These are phyloP conservation scores for Mionectes olivaceus DNA, from an alignment of 2,797 vertebrate genomes.

Conservation along the genomic window DNA sequence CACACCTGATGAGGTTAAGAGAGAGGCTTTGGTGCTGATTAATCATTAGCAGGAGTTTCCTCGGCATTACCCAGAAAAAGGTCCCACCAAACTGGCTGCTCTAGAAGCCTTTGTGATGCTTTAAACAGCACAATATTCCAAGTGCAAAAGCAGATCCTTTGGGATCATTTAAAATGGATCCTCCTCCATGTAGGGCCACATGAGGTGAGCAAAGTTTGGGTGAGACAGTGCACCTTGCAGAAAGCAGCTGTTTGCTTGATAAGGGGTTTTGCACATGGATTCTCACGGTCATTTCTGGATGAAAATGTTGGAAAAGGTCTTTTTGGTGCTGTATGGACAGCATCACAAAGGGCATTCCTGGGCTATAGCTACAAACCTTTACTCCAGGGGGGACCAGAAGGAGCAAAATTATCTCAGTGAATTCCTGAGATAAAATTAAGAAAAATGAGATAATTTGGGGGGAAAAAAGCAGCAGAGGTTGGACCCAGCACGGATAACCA, in stretches of 20 bases:
- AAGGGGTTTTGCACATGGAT: not conserved
- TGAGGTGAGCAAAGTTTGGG: not conserved
- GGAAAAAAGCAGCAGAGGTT: not conserved
- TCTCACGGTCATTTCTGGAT: not conserved
- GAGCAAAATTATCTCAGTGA: not conserved
- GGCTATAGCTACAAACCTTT: not conserved
- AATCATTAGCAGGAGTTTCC: not conserved
- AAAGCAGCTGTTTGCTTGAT: not conserved
- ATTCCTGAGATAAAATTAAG: not conserved
- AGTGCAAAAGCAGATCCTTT: not conserved
- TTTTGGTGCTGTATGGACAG: not conserved
- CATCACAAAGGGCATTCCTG: not conserved
- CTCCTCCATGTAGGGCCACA: rapidly evolving
- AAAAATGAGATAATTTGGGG: not conserved
- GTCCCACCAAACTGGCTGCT: not conserved
- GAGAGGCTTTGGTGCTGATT: not conserved
- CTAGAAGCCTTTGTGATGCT: not conserved
- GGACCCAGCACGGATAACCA: not conserved
- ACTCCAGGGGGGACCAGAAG: not conserved
- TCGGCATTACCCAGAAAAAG: not conserved
- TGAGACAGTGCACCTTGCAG: not conserved
- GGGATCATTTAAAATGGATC: not conserved
- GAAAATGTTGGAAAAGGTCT: not conserved
- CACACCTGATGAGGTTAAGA: not conserved
- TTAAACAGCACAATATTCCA: not conserved